Percentiles rank a stretch among this genome's conserved stretches.
Conservation (phyloP, 2,797 vertebrate genomes). For the Erithacus rubecula region DNA sequence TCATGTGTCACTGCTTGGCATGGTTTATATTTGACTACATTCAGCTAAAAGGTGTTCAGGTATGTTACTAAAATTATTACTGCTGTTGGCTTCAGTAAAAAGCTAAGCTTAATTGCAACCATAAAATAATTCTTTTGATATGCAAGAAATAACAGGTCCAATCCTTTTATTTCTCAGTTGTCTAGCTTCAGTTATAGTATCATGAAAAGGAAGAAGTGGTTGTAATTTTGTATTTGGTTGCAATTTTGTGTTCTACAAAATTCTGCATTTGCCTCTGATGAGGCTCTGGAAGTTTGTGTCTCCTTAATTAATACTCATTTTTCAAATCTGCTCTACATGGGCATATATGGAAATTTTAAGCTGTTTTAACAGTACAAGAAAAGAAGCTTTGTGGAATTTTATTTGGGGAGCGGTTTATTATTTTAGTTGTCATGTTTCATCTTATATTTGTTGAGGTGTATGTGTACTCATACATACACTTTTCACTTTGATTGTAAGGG, state of each 20-base stretch:
- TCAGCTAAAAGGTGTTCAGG: slow-evolving; percentile 95
- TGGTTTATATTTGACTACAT: slow-evolving; percentile 98
- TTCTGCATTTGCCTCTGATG: neutral
- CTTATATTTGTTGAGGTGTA: neutral
- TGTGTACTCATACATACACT: neutral
- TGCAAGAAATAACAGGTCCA: neutral
- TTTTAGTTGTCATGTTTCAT: neutral
- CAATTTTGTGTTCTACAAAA: neutral
- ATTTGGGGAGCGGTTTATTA: neutral
- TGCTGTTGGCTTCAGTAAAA: neutral
- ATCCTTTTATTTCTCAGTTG: neutral
- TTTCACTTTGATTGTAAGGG: neutral
- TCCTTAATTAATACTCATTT: neutral
- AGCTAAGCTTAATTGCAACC: neutral
- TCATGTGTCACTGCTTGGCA: slow-evolving; percentile 97
- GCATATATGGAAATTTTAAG: neutral
- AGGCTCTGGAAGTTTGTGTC: neutral
- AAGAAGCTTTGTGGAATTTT: neutral
- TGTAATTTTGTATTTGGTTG: neutral
- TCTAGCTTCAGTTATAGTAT: neutral
- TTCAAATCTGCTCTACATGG: neutral
- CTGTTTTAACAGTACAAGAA: neutral
- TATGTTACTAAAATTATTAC: slow-evolving; percentile 57
- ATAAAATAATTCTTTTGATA: neutral
- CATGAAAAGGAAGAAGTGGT: neutral